Evolutionary conservation across 2,797 vertebrate species (phyloP).

Genomic region (Pogoniulus pusillus): DNA sequence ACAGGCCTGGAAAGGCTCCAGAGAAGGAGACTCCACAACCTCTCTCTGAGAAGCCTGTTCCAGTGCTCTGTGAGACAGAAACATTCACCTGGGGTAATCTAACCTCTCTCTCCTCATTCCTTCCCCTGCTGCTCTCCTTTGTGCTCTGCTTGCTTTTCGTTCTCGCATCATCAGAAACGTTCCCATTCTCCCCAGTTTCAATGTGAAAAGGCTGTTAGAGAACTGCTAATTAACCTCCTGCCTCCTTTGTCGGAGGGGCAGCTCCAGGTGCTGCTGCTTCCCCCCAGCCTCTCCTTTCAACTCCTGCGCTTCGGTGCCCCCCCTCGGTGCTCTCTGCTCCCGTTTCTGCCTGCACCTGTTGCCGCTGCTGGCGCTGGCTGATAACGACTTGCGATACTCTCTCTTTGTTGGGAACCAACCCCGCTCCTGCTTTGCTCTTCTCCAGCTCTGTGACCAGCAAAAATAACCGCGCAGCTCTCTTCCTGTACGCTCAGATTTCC

Average conservation of each 20-base stretch:
- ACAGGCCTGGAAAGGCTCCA: too few relatives aligned
- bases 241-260: background rate
- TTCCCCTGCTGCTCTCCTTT: fast-evolving
- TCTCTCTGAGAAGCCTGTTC: too few relatives aligned
- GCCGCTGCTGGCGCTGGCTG: background rate
- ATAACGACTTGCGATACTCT: fast-evolving
- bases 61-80: background rate
- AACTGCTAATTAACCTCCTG: too few relatives aligned
- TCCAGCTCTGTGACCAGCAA: background rate
- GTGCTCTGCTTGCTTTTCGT: background rate
- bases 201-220: background rate
- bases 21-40: too few relatives aligned
- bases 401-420: background rate
- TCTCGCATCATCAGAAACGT: background rate
- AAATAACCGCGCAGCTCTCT: background rate
- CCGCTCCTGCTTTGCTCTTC: fast-evolving
- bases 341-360: background rate
- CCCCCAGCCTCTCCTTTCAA: background rate
- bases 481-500: constrained; percentile 20
- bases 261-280: background rate
- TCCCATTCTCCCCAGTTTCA: fast-evolving
- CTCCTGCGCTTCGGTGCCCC: background rate
- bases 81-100: fast-evolving
- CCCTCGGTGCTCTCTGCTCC: background rate
- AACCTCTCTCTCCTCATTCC: background rate